These are phyloP conservation scores for Saturnia japonica DNA, from an alignment of 2,888 invertebrate species.

Conservation along the genomic window DNA sequence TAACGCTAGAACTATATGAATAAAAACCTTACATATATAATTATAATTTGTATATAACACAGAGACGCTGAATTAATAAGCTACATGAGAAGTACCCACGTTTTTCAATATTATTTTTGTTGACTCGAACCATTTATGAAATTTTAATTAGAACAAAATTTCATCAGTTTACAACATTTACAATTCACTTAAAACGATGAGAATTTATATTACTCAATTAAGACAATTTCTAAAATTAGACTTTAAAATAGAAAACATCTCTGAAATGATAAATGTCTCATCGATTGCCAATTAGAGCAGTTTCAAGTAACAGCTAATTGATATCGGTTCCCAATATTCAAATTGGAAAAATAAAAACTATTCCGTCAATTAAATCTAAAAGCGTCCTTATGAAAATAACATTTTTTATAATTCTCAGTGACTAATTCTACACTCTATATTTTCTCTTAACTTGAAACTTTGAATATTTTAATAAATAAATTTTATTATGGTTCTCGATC, in stretches of 20 bases:
- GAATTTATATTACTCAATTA: not conserved
- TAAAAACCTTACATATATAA: too few relatives aligned
- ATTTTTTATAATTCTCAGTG: conserved; percentile 3
- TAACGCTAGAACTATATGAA: too few relatives aligned
- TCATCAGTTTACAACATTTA: too few relatives aligned
- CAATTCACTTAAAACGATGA: too few relatives aligned
- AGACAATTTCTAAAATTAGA: not conserved
- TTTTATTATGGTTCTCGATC: not conserved
- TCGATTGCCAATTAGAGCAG: conserved; percentile 41
- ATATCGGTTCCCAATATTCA: conserved; percentile 32
- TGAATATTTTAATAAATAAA: not conserved
- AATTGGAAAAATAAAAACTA: conserved; percentile 25
- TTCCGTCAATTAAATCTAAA: conserved; percentile 35
- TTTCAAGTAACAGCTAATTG: conserved; percentile 43
- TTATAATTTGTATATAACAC: too few relatives aligned
- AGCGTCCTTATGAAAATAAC: conserved; percentile 23
- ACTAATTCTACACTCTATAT: not conserved
- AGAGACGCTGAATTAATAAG: too few relatives aligned
- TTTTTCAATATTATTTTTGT: too few relatives aligned
- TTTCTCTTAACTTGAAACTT: not conserved
- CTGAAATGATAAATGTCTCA: conserved; percentile 16
- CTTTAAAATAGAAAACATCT: not conserved
- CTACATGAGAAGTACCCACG: too few relatives aligned
- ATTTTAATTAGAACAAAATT: too few relatives aligned
- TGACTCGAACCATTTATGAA: too few relatives aligned